Evolutionary conservation across 2,113 vertebrate genomes (phyloP).

Genomic region (Cisticola juncidis): DNA sequence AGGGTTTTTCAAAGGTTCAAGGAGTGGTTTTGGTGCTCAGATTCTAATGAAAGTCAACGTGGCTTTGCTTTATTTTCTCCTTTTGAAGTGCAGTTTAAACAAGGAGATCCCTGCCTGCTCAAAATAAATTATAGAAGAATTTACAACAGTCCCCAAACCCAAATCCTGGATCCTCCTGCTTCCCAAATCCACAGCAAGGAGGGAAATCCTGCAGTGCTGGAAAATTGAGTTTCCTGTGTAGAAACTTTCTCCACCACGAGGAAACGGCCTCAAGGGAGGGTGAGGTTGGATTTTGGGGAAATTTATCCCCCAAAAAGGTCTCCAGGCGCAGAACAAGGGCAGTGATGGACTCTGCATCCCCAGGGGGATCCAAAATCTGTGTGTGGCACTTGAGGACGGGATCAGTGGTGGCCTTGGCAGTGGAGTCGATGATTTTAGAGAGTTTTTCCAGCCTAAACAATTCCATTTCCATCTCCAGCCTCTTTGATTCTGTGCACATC

Average conservation of each 20-base stretch:
- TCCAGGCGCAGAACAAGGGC: neutral
- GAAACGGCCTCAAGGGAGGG: neutral
- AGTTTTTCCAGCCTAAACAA: neutral
- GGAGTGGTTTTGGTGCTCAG: neutral
- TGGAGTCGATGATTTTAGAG: neutral
- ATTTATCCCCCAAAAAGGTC: neutral
- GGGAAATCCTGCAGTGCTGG: neutral
- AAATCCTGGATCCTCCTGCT: no score
- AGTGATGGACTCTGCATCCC: neutral
- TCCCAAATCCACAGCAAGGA: neutral
- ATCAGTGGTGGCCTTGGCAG: neutral
- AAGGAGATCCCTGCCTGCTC: neutral
- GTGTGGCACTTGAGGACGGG: neutral
- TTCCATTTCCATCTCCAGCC: neutral
- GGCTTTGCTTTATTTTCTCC: neutral
- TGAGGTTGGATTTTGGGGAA: accelerated
- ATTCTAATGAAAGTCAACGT: neutral
- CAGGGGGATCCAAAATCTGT: neutral
- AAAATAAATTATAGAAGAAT: neutral
- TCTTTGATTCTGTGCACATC: neutral
- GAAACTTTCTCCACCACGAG: accelerated
- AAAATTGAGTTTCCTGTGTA: neutral
- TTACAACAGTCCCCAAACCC: accelerated
- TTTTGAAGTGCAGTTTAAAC: neutral
- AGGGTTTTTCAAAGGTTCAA: neutral